Percentiles rank a stretch among this genome's conserved stretches.
These are phyloP conservation scores for Corydoras maculifer DNA, from an alignment of 2,113 vertebrate genomes.

Conservation along the genomic window DNA sequence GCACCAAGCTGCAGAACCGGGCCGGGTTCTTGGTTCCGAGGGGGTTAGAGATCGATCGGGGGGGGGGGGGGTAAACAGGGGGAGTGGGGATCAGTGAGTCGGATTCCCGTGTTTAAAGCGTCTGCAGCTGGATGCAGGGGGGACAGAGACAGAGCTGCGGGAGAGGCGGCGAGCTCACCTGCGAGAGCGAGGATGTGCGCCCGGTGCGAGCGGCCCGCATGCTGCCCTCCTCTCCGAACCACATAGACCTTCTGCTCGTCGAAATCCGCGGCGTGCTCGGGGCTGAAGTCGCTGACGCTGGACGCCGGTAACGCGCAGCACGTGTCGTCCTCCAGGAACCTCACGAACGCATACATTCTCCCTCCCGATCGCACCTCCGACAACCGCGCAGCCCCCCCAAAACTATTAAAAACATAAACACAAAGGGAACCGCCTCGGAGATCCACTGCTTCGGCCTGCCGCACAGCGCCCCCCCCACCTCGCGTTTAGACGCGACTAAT, in stretches of 20 bases:
- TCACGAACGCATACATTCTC: slow-evolving; percentile 93
- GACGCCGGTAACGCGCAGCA: slow-evolving; percentile 86
- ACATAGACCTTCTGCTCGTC: slow-evolving; percentile 95
- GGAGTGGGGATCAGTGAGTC: no score
- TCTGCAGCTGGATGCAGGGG: no score
- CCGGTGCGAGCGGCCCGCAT: slow-evolving; percentile 78
- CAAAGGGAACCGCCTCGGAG: slow-evolving; percentile 66
- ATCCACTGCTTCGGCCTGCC: slow-evolving; percentile 74
- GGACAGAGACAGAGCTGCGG: no score
- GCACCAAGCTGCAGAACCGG: no score
- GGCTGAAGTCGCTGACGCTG: slow-evolving; percentile 84
- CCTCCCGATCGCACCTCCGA: slow-evolving; percentile 64
- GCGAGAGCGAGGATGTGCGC: slow-evolving; percentile 94
- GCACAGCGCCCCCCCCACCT: slow-evolving; percentile 33
- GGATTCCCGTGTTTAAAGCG: no score
- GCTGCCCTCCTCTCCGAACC: slow-evolving; percentile 78
- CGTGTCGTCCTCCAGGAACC: slow-evolving; percentile 92
- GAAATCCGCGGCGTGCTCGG: slow-evolving; percentile 85
- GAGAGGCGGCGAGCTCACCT: slow-evolving; percentile 69
- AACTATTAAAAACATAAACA: slow-evolving; percentile 72
- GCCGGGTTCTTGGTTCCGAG: no score
- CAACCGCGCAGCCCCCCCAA: slow-evolving; percentile 51
- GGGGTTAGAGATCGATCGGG: no score
- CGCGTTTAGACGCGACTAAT: slow-evolving; percentile 27
- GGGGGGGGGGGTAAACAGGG: no score